phyloP scores from a whole-genome alignment of 1,140 invertebrate species.

The Drosophila teissieri region DNA sequence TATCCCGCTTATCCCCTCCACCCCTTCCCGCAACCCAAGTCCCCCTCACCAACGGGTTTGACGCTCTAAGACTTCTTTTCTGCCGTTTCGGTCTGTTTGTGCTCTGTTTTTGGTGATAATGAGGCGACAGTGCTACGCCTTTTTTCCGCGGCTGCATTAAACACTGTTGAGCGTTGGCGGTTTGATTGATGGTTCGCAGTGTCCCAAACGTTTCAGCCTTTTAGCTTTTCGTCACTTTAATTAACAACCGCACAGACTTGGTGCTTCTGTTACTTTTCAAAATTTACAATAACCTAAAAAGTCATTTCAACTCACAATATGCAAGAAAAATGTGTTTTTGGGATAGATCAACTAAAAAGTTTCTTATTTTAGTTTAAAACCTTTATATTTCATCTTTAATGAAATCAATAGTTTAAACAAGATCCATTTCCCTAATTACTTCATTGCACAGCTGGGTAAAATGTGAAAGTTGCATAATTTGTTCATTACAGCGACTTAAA shows the following conservation, averaged over 20 bases:
- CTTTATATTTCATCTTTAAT: no score
- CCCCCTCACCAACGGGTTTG: slow-evolving; percentile 18
- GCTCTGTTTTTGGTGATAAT: slow-evolving; percentile 42
- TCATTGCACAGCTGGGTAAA: neutral
- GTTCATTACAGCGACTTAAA: slow-evolving; percentile 16
- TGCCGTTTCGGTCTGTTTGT: slow-evolving; percentile 12
- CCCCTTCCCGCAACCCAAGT: neutral
- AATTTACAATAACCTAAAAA: no score
- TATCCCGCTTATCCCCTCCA: slow-evolving; percentile 30
- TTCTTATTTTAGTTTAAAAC: no score
- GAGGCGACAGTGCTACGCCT: slow-evolving; percentile 34
- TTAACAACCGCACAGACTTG: slow-evolving; percentile 10
- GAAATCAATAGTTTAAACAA: no score
- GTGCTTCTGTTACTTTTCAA: neutral
- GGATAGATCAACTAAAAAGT: no score
- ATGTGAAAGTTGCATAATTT: slow-evolving; percentile 3
- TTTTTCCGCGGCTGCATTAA: slow-evolving; percentile 12
- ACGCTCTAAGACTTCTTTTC: slow-evolving; percentile 45
- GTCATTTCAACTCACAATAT: no score
- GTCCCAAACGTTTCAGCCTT: slow-evolving; percentile 51
- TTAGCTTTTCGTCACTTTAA: slow-evolving; percentile 46
- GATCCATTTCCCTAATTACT: neutral
- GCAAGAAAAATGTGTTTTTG: no score
- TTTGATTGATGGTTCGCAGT: slow-evolving; percentile 52
- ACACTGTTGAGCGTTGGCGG: slow-evolving; percentile 41